Percentiles rank a stretch among this genome's conserved stretches.
phyloP scores from a whole-genome alignment of 2,888 invertebrate genomes.

The Zaprionus lineosus region DNA sequence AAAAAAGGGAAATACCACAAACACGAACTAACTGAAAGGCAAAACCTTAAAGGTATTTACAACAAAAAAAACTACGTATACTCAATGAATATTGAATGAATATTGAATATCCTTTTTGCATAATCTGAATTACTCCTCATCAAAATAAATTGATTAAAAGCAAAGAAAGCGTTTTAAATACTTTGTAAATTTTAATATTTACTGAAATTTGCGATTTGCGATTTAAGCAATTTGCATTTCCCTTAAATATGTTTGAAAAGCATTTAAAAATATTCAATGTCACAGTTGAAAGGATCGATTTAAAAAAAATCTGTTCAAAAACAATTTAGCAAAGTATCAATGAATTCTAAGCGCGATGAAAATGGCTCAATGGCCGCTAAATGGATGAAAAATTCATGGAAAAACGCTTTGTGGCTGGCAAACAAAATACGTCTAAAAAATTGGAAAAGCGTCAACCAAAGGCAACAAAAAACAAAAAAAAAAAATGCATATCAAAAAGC shows the following conservation, averaged over 20 bases:
- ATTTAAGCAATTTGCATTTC: no score
- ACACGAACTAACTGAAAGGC: no score
- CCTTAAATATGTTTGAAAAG: slow-evolving; percentile 9
- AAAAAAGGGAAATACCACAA: no score
- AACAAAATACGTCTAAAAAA: slow-evolving; percentile 44
- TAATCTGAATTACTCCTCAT: no score
- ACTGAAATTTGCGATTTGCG: no score
- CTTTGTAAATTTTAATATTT: no score
- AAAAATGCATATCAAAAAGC: slow-evolving; percentile 43
- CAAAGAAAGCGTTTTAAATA: no score
- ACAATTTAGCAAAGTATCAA: slow-evolving; percentile 70
- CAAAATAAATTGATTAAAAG: no score
- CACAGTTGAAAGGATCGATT: slow-evolving; percentile 36
- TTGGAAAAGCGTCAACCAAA: slow-evolving; percentile 12
- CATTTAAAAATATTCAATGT: slow-evolving; percentile 48
- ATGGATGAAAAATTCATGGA: slow-evolving; percentile 72
- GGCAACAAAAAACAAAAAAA: slow-evolving; percentile 21
- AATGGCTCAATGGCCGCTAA: slow-evolving; percentile 69
- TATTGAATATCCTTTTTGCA: no score
- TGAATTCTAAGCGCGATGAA: slow-evolving; percentile 72
- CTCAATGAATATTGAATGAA: no score
- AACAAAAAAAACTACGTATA: no score
- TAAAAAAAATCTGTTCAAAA: slow-evolving; percentile 28
- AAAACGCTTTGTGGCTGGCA: slow-evolving; percentile 68
- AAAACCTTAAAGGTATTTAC: no score